Evolutionary conservation across 2,888 invertebrate species (phyloP).

Genomic region (Tiphia femorata): DNA sequence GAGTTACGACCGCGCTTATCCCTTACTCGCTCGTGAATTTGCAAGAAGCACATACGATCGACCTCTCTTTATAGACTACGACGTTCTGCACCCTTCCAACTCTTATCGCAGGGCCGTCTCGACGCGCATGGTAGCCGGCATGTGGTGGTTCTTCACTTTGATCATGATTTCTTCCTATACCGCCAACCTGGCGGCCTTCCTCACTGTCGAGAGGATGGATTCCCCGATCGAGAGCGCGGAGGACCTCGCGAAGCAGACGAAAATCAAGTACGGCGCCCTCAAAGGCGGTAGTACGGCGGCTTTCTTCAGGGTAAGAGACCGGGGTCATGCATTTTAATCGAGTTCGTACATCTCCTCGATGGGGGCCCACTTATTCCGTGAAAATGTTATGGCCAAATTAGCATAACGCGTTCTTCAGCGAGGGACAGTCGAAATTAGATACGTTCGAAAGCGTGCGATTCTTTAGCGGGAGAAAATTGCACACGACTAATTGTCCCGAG

Average conservation of each 20-base stretch:
- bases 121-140: constrained; percentile 87
- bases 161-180: constrained; percentile 95
- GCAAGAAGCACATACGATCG: not conserved
- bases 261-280: constrained; percentile 96
- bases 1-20: not conserved
- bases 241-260: constrained; percentile 92
- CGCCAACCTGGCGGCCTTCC: constrained; percentile 93
- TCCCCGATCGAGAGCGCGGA: constrained; percentile 92
- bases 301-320: constrained; percentile 89
- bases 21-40: not conserved
- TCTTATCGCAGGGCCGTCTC: constrained; percentile 80
- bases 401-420: too few species aligned
- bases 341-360: too few species aligned
- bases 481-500: too few species aligned
- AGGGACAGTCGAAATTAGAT: too few species aligned
- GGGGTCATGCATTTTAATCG: constrained; percentile 20
- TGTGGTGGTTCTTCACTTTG: constrained; percentile 95
- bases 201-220: constrained; percentile 91
- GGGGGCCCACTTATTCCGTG: too few species aligned
- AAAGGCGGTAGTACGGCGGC: constrained; percentile 88
- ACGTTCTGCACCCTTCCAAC: constrained; percentile 32
- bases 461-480: too few species aligned
- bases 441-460: too few species aligned
- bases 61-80: not conserved
- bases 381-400: too few species aligned